These are phyloP conservation scores for Caenorhabditis tropicalis DNA, from an alignment of 1,140 invertebrate genomes.

Conservation along the genomic window DNA sequence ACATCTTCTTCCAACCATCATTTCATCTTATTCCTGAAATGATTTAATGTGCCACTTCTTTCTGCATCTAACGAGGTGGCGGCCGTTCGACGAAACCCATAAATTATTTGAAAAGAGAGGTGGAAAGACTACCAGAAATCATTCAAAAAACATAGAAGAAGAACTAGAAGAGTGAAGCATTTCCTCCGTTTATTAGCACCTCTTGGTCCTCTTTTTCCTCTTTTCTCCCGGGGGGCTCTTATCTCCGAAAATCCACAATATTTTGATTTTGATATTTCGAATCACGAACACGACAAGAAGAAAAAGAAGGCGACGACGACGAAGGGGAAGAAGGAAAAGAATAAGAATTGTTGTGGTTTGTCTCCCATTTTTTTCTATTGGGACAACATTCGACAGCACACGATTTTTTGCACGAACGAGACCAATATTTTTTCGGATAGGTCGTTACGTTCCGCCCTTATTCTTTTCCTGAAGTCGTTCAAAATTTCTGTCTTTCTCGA, in stretches of 20 bases:
- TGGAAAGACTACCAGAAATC: slow-evolving; percentile 30
- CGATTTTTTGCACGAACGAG: slow-evolving; percentile 22
- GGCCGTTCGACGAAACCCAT: slow-evolving; percentile 40
- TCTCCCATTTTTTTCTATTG: slow-evolving; percentile 19
- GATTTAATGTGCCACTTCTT: slow-evolving; percentile 21
- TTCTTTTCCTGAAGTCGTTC: slow-evolving; percentile 4
- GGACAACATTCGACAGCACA: slow-evolving; percentile 29
- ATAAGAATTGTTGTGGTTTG: slow-evolving; percentile 39
- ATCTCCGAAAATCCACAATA: not conserved
- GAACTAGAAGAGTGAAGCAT: slow-evolving; percentile 7
- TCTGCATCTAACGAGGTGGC: slow-evolving; percentile 6
- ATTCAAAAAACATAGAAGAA: slow-evolving; percentile 30
- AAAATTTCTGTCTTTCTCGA: not conserved
- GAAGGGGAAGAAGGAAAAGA: slow-evolving; percentile 10
- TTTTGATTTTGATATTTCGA: slow-evolving; percentile 44
- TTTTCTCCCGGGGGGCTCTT: not conserved
- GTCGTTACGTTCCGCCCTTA: slow-evolving; percentile 10
- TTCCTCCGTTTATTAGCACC: slow-evolving; percentile 36
- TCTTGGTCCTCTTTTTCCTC: not conserved
- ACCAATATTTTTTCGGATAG: slow-evolving; percentile 29
- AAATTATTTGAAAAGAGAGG: slow-evolving; percentile 24
- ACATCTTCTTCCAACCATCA: not conserved
- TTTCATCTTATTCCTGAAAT: slow-evolving; percentile 1
- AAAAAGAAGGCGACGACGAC: not conserved
- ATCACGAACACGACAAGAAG: not conserved